Evolutionary conservation across 2,113 vertebrate genomes (phyloP).

Genomic region (Beaufortia kweichowensis): DNA sequence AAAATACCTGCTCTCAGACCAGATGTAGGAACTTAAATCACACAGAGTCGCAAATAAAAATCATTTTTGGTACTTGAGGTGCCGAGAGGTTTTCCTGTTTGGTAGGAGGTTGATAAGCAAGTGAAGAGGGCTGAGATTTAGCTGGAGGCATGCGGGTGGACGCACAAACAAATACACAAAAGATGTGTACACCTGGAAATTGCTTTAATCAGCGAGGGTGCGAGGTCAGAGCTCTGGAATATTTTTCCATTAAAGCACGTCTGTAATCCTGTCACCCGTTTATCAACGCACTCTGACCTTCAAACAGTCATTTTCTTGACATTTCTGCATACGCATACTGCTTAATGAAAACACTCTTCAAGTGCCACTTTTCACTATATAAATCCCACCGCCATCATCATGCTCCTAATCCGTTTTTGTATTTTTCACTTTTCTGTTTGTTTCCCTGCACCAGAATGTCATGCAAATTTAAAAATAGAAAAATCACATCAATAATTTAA

Average conservation of each 20-base stretch:
- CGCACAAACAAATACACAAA: constrained; percentile 36
- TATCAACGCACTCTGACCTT: constrained; percentile 14
- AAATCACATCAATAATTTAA: constrained; percentile 25
- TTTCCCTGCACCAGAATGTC: not conserved
- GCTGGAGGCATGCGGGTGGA: constrained; percentile 6
- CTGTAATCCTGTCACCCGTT: constrained; percentile 21
- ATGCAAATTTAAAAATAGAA: constrained; percentile 22
- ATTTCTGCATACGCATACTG: not conserved
- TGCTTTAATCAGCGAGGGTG: constrained; percentile 41
- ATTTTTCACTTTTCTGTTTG: not conserved
- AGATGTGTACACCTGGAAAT: constrained; percentile 33
- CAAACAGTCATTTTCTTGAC: not conserved
- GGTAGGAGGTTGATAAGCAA: constrained; percentile 53
- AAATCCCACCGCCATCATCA: not conserved
- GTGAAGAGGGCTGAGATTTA: constrained; percentile 43
- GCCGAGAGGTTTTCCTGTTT: constrained; percentile 50
- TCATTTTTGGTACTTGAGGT: constrained; percentile 29
- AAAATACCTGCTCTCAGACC: constrained; percentile 13
- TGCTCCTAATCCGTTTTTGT: too few species aligned
- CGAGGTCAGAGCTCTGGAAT: constrained; percentile 32
- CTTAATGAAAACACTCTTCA: not conserved
- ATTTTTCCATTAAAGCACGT: constrained; percentile 17
- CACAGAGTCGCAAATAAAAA: constrained; percentile 4
- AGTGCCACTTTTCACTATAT: constrained; percentile 1
- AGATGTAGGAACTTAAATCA: constrained; percentile 20